Evolutionary conservation across 1,140 invertebrate species (phyloP), one percentile per base, ranked within the genome.

Genomic region (Meloidogyne hapla): DNA sequence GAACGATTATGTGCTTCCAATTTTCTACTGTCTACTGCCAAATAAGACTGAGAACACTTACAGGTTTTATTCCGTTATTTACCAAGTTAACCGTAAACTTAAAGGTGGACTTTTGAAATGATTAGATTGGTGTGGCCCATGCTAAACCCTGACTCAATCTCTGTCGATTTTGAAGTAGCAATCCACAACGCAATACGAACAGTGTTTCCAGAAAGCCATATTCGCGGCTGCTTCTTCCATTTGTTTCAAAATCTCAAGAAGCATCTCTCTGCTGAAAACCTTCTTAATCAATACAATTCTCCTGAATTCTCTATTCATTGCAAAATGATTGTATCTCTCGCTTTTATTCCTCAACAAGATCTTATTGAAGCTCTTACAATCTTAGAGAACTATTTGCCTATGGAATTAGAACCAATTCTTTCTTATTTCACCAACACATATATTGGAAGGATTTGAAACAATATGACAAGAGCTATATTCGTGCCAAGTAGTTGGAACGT

Each of bases 341-440:
- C 62, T 64, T 64, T 64, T 64, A 9, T 64, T 8, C 62, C 62
- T 8, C 21, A 64, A 64, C 21, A 64, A 26, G 62, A 64, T 64
- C 21, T 64, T 8, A 64, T 64, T 4, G 21, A 23, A 23, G 62
- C 62, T 23, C 62, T 64, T 8, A 64, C 21, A 4, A 23, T 23
- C 3, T 26, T 64, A 26, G 62, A 64, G 8, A 26, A 64, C 9
- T 64, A 64, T 64, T 9, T 64, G 2, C 62, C 62, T 23, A 2
- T 23, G 2, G 62, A 64, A 9, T 64, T 64, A 26, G 62, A 64
- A 26, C 62, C 62, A 2, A 26, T 64, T 23, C 21, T 64, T 64
- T 64, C 62, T 4, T 64, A 26, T 23, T 64, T 64, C 9, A 64
- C 62, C 2, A 64, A 64, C 9, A 64, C 21, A 4, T 64, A 64